Evolutionary conservation across 2,797 vertebrate genomes (phyloP), one percentile per base, ranked within the genome.

Genomic region (Anolis apletophallus): DNA sequence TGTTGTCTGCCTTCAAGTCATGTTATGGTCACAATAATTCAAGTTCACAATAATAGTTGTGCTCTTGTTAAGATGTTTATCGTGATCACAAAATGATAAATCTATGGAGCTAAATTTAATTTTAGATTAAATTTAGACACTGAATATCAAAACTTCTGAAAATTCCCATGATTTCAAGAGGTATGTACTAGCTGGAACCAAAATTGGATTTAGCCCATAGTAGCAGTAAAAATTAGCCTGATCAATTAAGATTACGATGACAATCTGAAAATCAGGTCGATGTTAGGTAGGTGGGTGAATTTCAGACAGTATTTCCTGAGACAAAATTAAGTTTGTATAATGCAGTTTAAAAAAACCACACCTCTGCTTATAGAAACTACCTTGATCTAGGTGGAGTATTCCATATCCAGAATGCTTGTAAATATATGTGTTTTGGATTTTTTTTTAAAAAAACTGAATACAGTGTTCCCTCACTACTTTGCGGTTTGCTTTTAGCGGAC

Each of bases 61-160:
- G 46, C 46, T 46, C 75, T 52, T 57, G 23, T 88, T 89, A 89
- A 57, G n/a, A 85, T 87, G 14, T 57, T 57, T 84, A 89, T 14
- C 50, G 84, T 59, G 67, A 34, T 55, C 3, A 90, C 50, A 81
- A 77, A 89, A 73, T 40, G 79, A 36, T 17, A 46, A 72, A 72
- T 19, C 32, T 40, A 36, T 40, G 6, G 34, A 19, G 4, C 6
- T 19, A 72, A 36, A 72, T 72, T 19, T 36, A 17, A 34, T 9
- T 19, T 72, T 64, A 64, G 26, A 46, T 29, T 29, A 8, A 1
- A 64, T 26, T 64, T 64, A 12, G 59, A 61, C 23, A 64, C 2
- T 29, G 23, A 64, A 11, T 64, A 64, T 64, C 61, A 29, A 64
- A 26, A 29, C 61, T 64, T 5, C 3, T 29, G 21, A 26, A 64